Evolutionary conservation across 2,888 invertebrate genomes (phyloP).

Genomic region (Fissipunctia ypsillon): DNA sequence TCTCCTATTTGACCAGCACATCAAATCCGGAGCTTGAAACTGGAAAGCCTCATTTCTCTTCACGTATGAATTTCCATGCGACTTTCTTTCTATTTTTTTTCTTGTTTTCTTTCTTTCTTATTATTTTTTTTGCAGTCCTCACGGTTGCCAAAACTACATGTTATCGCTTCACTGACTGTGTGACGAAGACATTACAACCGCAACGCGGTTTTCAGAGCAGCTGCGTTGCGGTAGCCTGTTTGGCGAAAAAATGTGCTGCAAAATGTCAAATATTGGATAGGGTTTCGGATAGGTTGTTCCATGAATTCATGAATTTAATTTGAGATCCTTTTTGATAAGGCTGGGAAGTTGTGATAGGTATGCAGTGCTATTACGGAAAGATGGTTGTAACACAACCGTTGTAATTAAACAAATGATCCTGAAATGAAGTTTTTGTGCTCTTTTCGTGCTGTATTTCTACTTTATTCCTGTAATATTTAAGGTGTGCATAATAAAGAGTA

Average conservation of each 20-base stretch:
- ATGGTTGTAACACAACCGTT: too few species aligned
- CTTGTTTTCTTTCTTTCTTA: too few species aligned
- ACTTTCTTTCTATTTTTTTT: too few species aligned
- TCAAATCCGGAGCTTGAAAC: not conserved
- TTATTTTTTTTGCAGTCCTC: too few species aligned
- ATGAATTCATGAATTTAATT: slow-evolving; percentile 22
- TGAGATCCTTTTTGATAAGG: not conserved
- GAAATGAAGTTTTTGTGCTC: not conserved
- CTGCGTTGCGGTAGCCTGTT: slow-evolving; percentile 31
- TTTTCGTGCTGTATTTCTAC: not conserved
- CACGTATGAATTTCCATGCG: not conserved
- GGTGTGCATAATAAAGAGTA: too few species aligned
- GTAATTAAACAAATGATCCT: too few species aligned
- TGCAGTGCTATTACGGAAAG: not conserved
- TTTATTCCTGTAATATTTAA: too few species aligned
- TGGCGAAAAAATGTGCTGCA: slow-evolving; percentile 26
- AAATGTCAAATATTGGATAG: slow-evolving; percentile 26
- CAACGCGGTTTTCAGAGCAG: slow-evolving; percentile 24
- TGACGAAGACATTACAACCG: slow-evolving; percentile 9
- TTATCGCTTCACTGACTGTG: slow-evolving; percentile 10
- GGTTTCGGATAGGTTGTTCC: not conserved
- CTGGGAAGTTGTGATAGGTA: not conserved
- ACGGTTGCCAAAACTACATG: not conserved
- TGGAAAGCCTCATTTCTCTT: not conserved
- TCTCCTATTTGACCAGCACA: not conserved